Base-by-base conservation (phyloP, 2,797 vertebrate genomes). In the Craterocephalus amniculus region DNA sequence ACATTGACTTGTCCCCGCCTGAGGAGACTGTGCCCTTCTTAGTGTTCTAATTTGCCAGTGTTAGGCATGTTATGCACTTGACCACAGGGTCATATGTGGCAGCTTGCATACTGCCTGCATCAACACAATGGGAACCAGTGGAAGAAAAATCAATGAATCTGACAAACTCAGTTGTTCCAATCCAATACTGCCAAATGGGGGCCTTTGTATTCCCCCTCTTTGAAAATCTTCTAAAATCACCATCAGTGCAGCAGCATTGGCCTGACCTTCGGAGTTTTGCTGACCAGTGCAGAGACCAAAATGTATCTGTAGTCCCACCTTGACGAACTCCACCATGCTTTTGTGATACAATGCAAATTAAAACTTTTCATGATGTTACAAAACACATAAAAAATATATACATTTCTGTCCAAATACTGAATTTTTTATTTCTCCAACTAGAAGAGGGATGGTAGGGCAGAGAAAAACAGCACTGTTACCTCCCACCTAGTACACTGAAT, bases 91-190 rank as follows among this genome's bases (percentile, higher is more conserved):
- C 73, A 59, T 49, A 36, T 67, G 51, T 82, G 86, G 63, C 76
- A 74, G 63, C 70, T 86, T 51, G 31, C 83, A 87, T 86, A 81
- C 71, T 83, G 79, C 80, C 78, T 86, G 67, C 87, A 85, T 86
- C 81, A 88, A 80, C 83, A 86, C 80, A 83, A 89, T 78, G 49
- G 63, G 64, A 67, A 81, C 63, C 72, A 79, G 68, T 63, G 58
- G 72, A 67, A 79, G 74, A 65, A 80, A 92, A 91, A 94, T 94
- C 93, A 83, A 93, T 93, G 72, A 71, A 83, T 86, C 78, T 80
- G 80, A 89, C 77, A 87, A 84, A 87, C 80, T 36, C 62, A 80
- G 83, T 89, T 80, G 83, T 84, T 85, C 63, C 57, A 86, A 70
- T 86, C 79, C 87, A 83, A 84, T 88, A 88, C 79, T 73, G 71